Conservation (phyloP, 64 coral and sea anemone species). For the Platygyra sinensis region DNA sequence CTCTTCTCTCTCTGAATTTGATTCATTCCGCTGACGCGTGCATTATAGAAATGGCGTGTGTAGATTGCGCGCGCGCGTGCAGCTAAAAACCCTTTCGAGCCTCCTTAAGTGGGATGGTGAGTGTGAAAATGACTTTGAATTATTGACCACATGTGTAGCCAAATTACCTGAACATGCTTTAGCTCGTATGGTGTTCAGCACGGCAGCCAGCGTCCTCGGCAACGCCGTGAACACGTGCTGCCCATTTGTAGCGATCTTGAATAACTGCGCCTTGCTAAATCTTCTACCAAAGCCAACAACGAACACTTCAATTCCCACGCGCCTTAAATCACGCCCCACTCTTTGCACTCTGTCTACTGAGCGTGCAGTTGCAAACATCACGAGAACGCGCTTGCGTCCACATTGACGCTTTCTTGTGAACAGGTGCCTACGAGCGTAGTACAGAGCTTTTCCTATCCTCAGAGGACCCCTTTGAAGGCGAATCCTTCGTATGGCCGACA, state of each 20-base stretch:
- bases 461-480: neutral
- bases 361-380: constrained; percentile 62
- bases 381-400: constrained; percentile 71
- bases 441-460: constrained; percentile 41
- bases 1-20: too few species aligned
- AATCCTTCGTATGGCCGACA: constrained; percentile 8
- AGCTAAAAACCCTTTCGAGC: too few species aligned
- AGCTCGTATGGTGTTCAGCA: constrained; percentile 52
- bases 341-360: constrained; percentile 55
- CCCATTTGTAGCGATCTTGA: constrained; percentile 67
- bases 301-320: constrained; percentile 67
- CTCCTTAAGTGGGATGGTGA: too few species aligned
- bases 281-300: constrained; percentile 45
- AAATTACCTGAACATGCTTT: constrained; percentile 58
- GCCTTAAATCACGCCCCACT: constrained; percentile 59
- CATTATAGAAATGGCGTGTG: too few species aligned
- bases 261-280: constrained; percentile 29
- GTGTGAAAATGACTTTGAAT: too few species aligned
- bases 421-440: constrained; percentile 29
- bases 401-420: constrained; percentile 51
- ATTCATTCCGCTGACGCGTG: too few species aligned
- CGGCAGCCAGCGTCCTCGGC: constrained; percentile 27
- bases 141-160: neutral
- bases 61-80: too few species aligned
- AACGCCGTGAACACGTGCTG: constrained; percentile 55